A percentile compares a stretch with the other conserved stretches of the same genome.
Conservation (phyloP, 2,888 invertebrate species). For the Villa cingulata region DNA sequence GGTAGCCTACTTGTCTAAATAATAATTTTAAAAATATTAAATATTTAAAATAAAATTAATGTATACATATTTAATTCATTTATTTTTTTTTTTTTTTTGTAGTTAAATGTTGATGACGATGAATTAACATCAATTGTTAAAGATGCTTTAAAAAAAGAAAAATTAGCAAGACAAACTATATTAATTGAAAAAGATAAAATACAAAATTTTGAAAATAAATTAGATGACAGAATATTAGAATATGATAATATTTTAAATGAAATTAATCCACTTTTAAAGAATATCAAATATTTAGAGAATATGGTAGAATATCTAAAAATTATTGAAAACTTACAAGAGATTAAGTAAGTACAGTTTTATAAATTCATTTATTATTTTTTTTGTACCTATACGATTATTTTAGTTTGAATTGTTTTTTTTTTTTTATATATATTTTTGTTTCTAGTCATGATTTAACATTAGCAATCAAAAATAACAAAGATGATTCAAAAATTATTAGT, state of each 20-base stretch:
- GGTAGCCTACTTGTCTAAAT: no score
- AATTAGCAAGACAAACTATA: slow-evolving; percentile 37
- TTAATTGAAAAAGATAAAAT: slow-evolving; percentile 39
- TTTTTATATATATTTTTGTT: no score
- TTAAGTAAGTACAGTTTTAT: slow-evolving; percentile 43
- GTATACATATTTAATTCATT: neutral
- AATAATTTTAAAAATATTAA: no score
- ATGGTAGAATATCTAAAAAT: slow-evolving; percentile 52
- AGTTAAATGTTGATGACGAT: slow-evolving; percentile 49
- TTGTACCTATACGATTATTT: no score
- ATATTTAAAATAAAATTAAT: no score
- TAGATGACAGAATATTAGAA: slow-evolving; percentile 42
- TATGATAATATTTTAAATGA: slow-evolving; percentile 28
- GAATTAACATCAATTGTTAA: slow-evolving; percentile 51
- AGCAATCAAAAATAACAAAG: slow-evolving; percentile 25
- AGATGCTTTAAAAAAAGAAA: slow-evolving; percentile 48
- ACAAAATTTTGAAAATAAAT: slow-evolving; percentile 31
- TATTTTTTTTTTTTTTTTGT: slow-evolving; percentile 12
- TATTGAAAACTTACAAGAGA: slow-evolving; percentile 54
- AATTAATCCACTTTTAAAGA: slow-evolving; percentile 34
- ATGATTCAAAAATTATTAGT: slow-evolving; percentile 30
- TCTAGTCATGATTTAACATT: slow-evolving; percentile 20
- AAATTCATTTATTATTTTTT: no score
- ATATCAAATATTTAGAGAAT: slow-evolving; percentile 43
- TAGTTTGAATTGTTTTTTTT: neutral